A percentile compares a stretch with the other conserved stretches of the same genome.
Conservation (phyloP, 2,113 vertebrate species). For the Fulmarus glacialis region DNA sequence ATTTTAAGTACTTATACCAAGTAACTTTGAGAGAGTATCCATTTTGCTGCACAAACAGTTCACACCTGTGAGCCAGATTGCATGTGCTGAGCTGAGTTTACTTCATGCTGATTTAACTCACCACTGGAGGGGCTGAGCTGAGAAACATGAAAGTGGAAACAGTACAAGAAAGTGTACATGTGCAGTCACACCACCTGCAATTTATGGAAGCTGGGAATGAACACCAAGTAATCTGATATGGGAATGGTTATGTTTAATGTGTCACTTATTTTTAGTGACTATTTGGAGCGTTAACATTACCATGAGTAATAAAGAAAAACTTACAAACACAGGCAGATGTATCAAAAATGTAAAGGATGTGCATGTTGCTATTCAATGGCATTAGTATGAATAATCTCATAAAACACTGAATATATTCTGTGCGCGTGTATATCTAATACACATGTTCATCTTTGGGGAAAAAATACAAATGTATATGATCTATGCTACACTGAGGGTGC, state of each 20-base stretch:
- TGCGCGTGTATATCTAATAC: neutral
- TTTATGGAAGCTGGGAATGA: slow-evolving; percentile 51
- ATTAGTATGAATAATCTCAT: neutral
- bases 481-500: neutral
- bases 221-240: slow-evolving; percentile 51
- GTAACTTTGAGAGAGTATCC: slow-evolving; percentile 1
- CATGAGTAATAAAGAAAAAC: slow-evolving; percentile 54
- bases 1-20: slow-evolving; percentile 40
- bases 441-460: neutral
- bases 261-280: slow-evolving; percentile 47
- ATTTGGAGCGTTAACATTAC: slow-evolving; percentile 44
- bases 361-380: neutral
- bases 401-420: neutral
- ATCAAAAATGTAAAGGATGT: slow-evolving; percentile 33
- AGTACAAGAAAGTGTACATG: slow-evolving; percentile 24
- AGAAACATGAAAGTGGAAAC: slow-evolving; percentile 52
- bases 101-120: slow-evolving; percentile 57
- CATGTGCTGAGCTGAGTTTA: slow-evolving; percentile 48
- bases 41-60: slow-evolving; percentile 19
- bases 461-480: neutral
- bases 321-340: slow-evolving; percentile 56
- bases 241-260: slow-evolving; percentile 21
- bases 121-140: slow-evolving; percentile 45
- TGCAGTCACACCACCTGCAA: slow-evolving; percentile 59
- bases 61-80: slow-evolving; percentile 55